Base-by-base conservation (phyloP, 53 echinoderm and acorn worm species). In the Echinarachnius parma region DNA sequence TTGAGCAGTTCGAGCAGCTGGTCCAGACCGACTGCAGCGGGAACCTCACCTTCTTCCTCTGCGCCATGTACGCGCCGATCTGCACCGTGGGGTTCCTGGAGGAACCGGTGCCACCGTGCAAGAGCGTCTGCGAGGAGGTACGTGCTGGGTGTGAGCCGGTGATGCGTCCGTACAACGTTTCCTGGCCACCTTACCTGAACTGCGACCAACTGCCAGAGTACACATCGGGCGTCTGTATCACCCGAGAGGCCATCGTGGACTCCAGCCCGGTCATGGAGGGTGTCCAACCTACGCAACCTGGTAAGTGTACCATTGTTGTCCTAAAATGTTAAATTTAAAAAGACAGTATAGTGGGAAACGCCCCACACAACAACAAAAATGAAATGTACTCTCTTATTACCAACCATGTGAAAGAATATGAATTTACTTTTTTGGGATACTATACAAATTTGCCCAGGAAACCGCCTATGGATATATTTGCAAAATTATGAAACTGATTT, bases 61-160 rank as follows among this genome's bases (percentile, higher is more conserved):
- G 96, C 29, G 83, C 96, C 14, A 96, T 96, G 91, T 96, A 96
- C 82, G 96, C 91, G 4, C 96, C 96, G 2, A 96, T 96, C 28
- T 96, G 96, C 58, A 91, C 96, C 58, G 68, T 84, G 60, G 85
- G 82, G n/a, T 93, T 93, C 54, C 76, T 86, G 75, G 82, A 79
- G 13, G 91, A 87, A 28, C 76, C 85, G 1, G 85, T 96, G 2
- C 96, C 90, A 2, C 96, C 96, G 2, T 96, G 96, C 42, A 96
- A 88, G 72, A 91, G 88, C 34, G 77, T 96, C 4, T 96, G 96
- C 26, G 36, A 77, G 53, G 66, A 82, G 34, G 96, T 82, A 18
- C 61, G 82, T 27, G 65, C 49, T 10, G 79, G 79, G 20, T 96
- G 96, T 44, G 91, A 91, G 57, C 96, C 96, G 9, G 82, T 91